These are phyloP conservation scores for Cheilosia vulpina DNA, from an alignment of 2,888 invertebrate genomes.

Conservation along the genomic window DNA sequence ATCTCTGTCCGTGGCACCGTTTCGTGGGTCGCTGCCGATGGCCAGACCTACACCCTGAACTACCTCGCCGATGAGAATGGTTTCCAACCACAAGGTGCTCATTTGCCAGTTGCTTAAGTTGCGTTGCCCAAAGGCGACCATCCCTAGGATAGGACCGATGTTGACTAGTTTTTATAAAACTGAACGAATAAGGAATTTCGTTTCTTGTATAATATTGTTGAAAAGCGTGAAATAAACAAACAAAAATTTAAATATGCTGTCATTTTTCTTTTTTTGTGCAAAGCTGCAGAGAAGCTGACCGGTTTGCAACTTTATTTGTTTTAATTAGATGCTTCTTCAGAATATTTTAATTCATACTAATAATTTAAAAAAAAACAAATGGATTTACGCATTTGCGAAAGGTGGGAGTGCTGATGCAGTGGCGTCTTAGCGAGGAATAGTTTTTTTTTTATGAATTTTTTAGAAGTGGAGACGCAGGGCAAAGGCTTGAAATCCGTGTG, in stretches of 20 bases:
- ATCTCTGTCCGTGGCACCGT: constrained; percentile 83
- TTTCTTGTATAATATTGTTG: constrained; percentile 32
- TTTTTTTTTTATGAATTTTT: too few relatives aligned
- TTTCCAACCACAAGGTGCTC: constrained; percentile 84
- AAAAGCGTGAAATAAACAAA: constrained; percentile 28
- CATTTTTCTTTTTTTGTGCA: background rate
- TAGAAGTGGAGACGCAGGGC: too few relatives aligned
- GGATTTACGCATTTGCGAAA: too few relatives aligned
- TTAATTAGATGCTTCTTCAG: too few relatives aligned
- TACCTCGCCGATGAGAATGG: constrained; percentile 85
- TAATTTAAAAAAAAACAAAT: too few relatives aligned
- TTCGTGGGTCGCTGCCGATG: constrained; percentile 84
- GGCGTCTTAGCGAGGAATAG: too few relatives aligned
- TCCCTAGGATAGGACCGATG: background rate
- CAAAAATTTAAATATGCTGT: background rate
- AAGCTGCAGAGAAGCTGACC: too few relatives aligned
- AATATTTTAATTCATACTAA: too few relatives aligned
- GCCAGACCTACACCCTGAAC: constrained; percentile 83
- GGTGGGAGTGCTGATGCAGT: too few relatives aligned
- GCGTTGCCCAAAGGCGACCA: background rate
- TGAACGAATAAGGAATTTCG: constrained; percentile 30
- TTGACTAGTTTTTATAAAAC: constrained; percentile 64
- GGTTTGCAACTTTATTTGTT: too few relatives aligned
- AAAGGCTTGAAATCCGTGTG: too few relatives aligned
- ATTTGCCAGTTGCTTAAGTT: constrained; percentile 78